Base-by-base conservation (phyloP, 2,888 invertebrate genomes). In the Tetramorium bicarinatum region DNA sequence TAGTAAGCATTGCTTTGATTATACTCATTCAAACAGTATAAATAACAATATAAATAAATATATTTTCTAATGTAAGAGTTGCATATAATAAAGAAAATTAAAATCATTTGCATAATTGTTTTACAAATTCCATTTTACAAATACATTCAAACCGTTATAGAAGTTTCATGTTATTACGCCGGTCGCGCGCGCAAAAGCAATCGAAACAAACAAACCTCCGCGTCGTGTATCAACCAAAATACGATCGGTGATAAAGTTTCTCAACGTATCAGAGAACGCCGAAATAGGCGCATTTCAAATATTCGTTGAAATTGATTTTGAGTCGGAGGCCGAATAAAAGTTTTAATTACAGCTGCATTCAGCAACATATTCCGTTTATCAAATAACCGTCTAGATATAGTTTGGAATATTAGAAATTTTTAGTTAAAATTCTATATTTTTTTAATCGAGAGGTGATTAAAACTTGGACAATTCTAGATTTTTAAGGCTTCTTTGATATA, bases 211-310 rank as follows among this genome's bases (percentile, higher is more conserved):
- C 72, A 56, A 54, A 59, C n/a, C 29, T 15, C 18, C 7, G 25
- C 21, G 29, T 59, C 29, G 59, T 59, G 74, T 44, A 74, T 74
- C 61, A 75, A 74, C 47, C 44, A 47, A 66, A 66, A 74, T 56
- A n/a, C 64, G 76, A 59, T 79, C 62, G 34, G 11, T 56, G 71
- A 80, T 71, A 75, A 85, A 80, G 61, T 52, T 76, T 81, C 77
- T 77, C 67, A 80, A 66, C 80, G 59, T n/a, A 44, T 75, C 59
- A 44, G 21, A 29, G 52, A 59, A 49, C 44, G 18, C 11, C 34
- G 8, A 49, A 59, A 54, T 49, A 49, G 54, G n/a, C 56, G 54
- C 38, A 25, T 49, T 79, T 71, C 49, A 83, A 86, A 81, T 66
- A 75, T 64, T 6, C 9, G 21, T 7, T 38, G 49, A 67, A 72